These are phyloP conservation scores for Rhyacophila brunnea DNA, from an alignment of 1,140 invertebrate genomes.

Conservation along the genomic window DNA sequence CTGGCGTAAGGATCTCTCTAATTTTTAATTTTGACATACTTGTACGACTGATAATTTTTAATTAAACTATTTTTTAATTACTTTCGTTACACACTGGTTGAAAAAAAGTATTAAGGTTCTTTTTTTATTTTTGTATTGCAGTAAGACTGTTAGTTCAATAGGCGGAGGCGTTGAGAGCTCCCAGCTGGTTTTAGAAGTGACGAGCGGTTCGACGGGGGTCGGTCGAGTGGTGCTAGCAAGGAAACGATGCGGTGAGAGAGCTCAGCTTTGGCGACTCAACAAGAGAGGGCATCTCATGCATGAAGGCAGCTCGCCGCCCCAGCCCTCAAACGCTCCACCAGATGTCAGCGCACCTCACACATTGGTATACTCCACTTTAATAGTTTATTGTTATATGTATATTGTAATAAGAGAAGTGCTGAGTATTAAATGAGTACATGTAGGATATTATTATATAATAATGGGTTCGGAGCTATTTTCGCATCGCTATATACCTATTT, in stretches of 20 bases:
- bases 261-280: constrained; percentile 95
- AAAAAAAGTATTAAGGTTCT: too few relatives aligned
- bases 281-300: constrained; percentile 86
- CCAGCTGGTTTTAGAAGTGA: constrained; percentile 82
- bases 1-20: too few relatives aligned
- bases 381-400: too few relatives aligned
- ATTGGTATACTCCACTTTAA: constrained; percentile 41
- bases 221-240: constrained; percentile 73
- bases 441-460: too few relatives aligned
- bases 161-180: constrained; percentile 21
- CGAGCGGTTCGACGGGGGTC: constrained; percentile 66
- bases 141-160: constrained; percentile 3
- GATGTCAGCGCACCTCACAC: constrained; percentile 47
- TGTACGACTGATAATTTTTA: too few relatives aligned
- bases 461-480: too few relatives aligned
- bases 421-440: too few relatives aligned
- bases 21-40: too few relatives aligned
- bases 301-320: constrained; percentile 80
- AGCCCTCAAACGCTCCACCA: constrained; percentile 48
- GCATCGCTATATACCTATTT: too few relatives aligned
- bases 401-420: too few relatives aligned
- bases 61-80: too few relatives aligned
- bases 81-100: too few relatives aligned
- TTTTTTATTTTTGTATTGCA: background rate
- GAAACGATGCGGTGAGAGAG: constrained; percentile 83